Evolutionary conservation across 1,140 invertebrate genomes (phyloP), one percentile per base, ranked within the genome.

Genomic region (Triops longicaudatus): DNA sequence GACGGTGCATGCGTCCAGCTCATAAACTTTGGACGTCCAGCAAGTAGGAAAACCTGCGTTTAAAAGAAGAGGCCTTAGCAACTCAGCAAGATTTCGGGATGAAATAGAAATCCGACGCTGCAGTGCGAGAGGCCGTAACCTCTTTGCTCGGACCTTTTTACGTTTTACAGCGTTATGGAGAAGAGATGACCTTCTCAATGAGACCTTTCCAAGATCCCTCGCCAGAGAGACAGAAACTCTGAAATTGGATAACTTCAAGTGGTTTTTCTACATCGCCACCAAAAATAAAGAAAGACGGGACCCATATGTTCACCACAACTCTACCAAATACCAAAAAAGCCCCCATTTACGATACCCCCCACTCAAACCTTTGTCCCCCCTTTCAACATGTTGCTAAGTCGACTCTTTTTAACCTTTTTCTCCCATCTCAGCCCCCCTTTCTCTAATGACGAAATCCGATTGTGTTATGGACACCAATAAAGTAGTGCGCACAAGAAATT

Each of bases 211-310:
- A 7, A 37, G 31, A 7, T 37, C 31, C 31, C 31, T 37, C 2
- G 31, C 7, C 31, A 2, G 31, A 37, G 31, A 37, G 31, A 37
- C 31, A 37, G 31, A 37, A 37, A 37, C 14, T n/a, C 22, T 63
- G 50, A 63, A 63, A 63, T 22, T 63, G 50, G 50, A 63, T 63
- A 63, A 63, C 17, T 63, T 22, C 50, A 63, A 63, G 50, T 63
- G 50, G 50, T 63, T 63, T 63, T 63, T 63, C 50, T 22, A 14
- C 31, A 37, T 37, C 31, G 7, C 9, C 50, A 63, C 7, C 17
- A 63, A n/a, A n/a, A n/a, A 5, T 63, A 14, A n/a, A 17, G 50
- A 63, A 63, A 63, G 50, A 63, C 5, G 50, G 14, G 10, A 14
- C 50, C 50, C 50, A 63, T 22, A 17, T 63, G 50, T 17, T 63